These are phyloP conservation scores for Pitta sordida DNA, from an alignment of 2,113 vertebrate species.

Conservation along the genomic window DNA sequence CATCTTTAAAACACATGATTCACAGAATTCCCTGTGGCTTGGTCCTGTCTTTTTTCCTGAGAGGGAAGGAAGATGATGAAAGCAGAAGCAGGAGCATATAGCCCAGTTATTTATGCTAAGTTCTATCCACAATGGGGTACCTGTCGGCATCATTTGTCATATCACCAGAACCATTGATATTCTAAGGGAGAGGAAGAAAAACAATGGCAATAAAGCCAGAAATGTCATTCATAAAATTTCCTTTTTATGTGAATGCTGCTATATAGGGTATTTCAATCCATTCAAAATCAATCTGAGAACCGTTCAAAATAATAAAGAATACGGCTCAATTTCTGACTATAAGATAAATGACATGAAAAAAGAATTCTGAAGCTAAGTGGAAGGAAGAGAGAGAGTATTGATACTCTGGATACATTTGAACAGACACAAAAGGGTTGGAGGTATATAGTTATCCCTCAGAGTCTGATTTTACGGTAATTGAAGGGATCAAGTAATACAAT, in stretches of 20 bases:
- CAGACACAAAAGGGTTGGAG: neutral
- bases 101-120: neutral
- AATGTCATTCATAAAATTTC: slow-evolving; percentile 10
- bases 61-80: neutral
- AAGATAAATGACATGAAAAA: neutral
- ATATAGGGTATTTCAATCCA: neutral
- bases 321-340: neutral
- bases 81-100: neutral
- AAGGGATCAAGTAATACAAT: neutral
- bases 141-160: neutral
- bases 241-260: neutral
- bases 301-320: slow-evolving; percentile 28
- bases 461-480: neutral
- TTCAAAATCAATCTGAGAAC: neutral
- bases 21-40: neutral
- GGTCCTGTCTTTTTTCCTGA: neutral
- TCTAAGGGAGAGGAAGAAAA: neutral
- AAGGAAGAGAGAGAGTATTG: neutral
- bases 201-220: neutral
- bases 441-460: neutral
- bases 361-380: neutral
- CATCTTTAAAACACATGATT: neutral
- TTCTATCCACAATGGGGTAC: neutral
- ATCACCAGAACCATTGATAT: neutral
- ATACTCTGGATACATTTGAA: neutral